A percentile compares a stretch with the other conserved stretches of the same genome.
Conservation (phyloP, 2,113 vertebrate species). For the Micromys minutus region DNA sequence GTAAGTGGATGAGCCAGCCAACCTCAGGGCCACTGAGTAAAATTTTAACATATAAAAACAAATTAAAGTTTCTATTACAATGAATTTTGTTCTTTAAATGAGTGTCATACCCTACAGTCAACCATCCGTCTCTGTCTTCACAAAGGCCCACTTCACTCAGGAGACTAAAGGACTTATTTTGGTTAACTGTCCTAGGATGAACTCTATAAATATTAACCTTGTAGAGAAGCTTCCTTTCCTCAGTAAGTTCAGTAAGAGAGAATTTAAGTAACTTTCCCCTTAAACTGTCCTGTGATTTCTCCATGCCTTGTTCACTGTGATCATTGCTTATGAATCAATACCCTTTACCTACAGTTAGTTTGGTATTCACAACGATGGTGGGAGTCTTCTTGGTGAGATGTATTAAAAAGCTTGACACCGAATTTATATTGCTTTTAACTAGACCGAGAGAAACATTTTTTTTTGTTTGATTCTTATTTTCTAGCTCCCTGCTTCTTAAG, state of each 20-base stretch:
- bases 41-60: neutral
- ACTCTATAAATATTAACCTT: neutral
- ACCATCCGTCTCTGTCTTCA: neutral
- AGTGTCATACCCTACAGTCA: neutral
- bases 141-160: neutral
- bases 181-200: neutral
- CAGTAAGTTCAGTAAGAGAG: neutral
- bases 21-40: neutral
- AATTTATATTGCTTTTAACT: constrained; percentile 39
- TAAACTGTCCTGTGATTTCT: neutral
- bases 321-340: constrained; percentile 9
- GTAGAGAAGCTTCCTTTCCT: neutral
- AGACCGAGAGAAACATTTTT: neutral
- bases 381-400: neutral
- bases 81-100: constrained; percentile 41
- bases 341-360: neutral
- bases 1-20: constrained; percentile 1
- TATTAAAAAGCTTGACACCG: neutral
- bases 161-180: neutral
- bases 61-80: constrained; percentile 44
- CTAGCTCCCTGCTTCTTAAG: neutral
- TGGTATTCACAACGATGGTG: neutral
- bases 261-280: neutral
- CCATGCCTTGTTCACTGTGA: neutral
- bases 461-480: neutral